A percentile compares a stretch with the other conserved stretches of the same genome.
phyloP scores from a whole-genome alignment of 2,113 vertebrate genomes.

The Solea senegalensis region DNA sequence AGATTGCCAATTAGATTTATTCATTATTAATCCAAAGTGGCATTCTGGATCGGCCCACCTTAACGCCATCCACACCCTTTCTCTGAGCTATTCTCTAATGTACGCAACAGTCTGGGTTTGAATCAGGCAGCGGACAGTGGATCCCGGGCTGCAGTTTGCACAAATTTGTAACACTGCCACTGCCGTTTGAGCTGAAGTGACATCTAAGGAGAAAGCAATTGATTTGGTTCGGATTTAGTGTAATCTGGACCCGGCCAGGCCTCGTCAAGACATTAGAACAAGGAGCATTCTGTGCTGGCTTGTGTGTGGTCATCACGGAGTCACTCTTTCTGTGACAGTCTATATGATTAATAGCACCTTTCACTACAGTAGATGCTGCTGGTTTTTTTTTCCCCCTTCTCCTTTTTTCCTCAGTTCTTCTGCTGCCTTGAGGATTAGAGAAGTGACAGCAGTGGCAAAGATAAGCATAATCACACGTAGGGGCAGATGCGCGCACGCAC shows the following conservation, averaged over 20 bases:
- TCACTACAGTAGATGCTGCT: conserved; percentile 43
- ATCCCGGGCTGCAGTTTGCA: not conserved
- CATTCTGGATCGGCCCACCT: not conserved
- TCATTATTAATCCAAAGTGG: not conserved
- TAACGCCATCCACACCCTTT: not conserved
- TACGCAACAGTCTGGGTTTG: not conserved
- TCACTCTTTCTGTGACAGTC: conserved; percentile 42
- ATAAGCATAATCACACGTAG: conserved; percentile 12
- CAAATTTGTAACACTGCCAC: not conserved
- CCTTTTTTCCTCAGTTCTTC: conserved; percentile 7
- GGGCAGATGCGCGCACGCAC: conserved; percentile 3
- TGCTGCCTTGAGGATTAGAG: conserved; percentile 40
- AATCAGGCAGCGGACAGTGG: not conserved
- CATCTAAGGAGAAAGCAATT: not conserved
- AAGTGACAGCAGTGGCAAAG: conserved; percentile 43
- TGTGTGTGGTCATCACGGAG: conserved; percentile 26
- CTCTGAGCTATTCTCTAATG: not conserved
- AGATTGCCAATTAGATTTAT: not conserved
- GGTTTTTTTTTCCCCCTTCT: not conserved
- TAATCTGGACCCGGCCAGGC: not conserved
- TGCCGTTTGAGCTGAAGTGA: not conserved
- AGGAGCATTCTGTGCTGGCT: not conserved
- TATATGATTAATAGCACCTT: conserved; percentile 73
- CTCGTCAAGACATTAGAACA: not conserved
- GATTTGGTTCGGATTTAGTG: not conserved